These are phyloP conservation scores for Archaeoteleia sp. DNA, from an alignment of 2,888 invertebrate species.

Conservation along the genomic window DNA sequence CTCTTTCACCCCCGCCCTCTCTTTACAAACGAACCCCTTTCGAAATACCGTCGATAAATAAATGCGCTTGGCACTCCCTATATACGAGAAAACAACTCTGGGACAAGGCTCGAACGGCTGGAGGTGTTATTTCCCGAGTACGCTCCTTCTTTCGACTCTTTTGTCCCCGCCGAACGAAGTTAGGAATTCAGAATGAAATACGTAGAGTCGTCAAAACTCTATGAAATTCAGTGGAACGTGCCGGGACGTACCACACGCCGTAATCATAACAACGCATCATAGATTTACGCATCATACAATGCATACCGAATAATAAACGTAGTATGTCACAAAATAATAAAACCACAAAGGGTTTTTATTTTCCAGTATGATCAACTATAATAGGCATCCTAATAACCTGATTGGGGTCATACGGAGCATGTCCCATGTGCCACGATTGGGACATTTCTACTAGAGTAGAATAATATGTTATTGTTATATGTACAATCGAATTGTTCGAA, in stretches of 20 bases:
- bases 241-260: slow-evolving; percentile 10
- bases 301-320: no score
- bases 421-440: no score
- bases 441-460: no score
- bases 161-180: slow-evolving; percentile 41
- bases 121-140: slow-evolving; percentile 45
- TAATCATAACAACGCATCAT: slow-evolving; percentile 24
- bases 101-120: slow-evolving; percentile 29
- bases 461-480: no score
- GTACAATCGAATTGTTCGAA: no score
- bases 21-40: slow-evolving; percentile 38
- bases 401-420: no score
- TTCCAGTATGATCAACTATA: no score
- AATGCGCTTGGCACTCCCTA: slow-evolving; percentile 53
- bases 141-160: slow-evolving; percentile 29
- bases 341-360: no score
- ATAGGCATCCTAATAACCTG: no score
- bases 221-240: slow-evolving; percentile 33
- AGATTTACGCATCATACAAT: no score
- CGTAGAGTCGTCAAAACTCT: slow-evolving; percentile 36
- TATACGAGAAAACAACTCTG: slow-evolving; percentile 47
- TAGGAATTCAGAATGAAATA: slow-evolving; percentile 35
- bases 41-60: slow-evolving; percentile 47
- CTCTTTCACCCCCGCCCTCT: slow-evolving; percentile 12
- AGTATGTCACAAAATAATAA: no score